These are phyloP conservation scores for cattle (Bos taurus) DNA, from an alignment of 2,113 vertebrate genomes.

Conservation along the genomic window ARS-UCD2.0 NC_037344.1:27526001-27526500, in stretches of 20 bases:
- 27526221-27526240: neutral
- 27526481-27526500: neutral
- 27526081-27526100: neutral
- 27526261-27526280: fast-evolving
- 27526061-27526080: neutral
- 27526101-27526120: neutral
- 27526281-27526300: neutral
- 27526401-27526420: neutral
- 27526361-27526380: neutral
- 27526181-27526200: neutral
- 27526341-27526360: neutral
- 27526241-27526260: neutral
- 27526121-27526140: neutral
- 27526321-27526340: neutral
- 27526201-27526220: neutral
- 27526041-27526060: neutral
- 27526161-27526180: neutral
- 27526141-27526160: neutral
- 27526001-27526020: neutral
- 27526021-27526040: neutral
- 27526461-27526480: neutral
- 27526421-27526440: neutral
- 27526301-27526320: neutral
- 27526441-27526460: neutral
- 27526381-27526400: neutral